Conservation (phyloP, 2,113 vertebrate species). For the Peromyscus leucopus region DNA sequence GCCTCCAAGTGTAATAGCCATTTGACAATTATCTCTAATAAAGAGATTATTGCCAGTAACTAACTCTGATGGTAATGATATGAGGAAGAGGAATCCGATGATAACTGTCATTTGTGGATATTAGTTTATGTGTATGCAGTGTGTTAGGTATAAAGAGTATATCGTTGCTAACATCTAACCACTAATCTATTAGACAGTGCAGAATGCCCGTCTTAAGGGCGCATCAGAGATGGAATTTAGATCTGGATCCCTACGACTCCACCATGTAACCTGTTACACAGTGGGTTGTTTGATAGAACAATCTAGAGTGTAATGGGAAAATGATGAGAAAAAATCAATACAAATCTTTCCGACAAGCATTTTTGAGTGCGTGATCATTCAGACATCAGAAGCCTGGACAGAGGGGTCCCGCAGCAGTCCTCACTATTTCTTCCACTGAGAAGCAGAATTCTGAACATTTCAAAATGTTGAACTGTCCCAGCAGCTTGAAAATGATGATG, state of each 20-base stretch:
- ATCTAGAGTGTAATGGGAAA: background rate
- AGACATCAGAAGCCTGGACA: background rate
- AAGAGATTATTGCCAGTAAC: background rate
- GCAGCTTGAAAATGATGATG: background rate
- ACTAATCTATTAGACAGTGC: background rate
- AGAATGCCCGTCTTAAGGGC: constrained; percentile 5
- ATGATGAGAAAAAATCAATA: background rate
- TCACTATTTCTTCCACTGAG: background rate
- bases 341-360: background rate
- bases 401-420: too few species aligned
- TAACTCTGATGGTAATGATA: background rate
- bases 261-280: background rate
- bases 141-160: background rate
- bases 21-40: background rate
- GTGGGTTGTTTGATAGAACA: background rate
- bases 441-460: background rate
- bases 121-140: background rate
- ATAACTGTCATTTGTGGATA: background rate
- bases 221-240: background rate
- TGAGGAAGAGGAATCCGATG: background rate
- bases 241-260: background rate
- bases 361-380: background rate
- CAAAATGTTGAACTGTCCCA: background rate
- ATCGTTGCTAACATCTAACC: background rate
- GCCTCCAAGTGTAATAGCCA: constrained; percentile 3